Evolutionary conservation across 2,888 invertebrate species (phyloP).

Genomic region (Allophyes oxyacanthae): DNA sequence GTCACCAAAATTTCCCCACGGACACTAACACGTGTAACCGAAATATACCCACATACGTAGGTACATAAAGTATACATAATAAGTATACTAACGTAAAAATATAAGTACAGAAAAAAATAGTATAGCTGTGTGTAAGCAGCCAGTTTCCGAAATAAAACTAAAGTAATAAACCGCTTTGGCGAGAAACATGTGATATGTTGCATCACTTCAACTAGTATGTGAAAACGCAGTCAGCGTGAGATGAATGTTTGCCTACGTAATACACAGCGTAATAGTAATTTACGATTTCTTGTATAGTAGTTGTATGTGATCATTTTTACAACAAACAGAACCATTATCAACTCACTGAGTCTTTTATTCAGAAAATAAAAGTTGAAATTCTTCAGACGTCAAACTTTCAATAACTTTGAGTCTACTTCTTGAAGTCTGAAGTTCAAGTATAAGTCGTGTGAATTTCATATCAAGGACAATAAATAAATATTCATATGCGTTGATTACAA

Average conservation of each 20-base stretch:
- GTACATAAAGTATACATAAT: no score
- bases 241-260: neutral
- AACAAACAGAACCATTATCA: neutral
- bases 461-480: neutral
- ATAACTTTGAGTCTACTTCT: no score
- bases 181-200: conserved; percentile 6
- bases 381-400: neutral
- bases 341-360: no score
- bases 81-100: conserved; percentile 10
- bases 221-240: neutral
- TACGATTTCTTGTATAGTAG: neutral
- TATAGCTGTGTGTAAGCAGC: conserved; percentile 4
- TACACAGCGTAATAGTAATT: neutral
- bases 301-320: neutral
- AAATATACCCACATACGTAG: conserved; percentile 25
- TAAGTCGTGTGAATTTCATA: no score
- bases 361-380: neutral
- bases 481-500: no score
- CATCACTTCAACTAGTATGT: conserved; percentile 8
- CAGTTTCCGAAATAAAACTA: conserved; percentile 13
- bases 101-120: conserved; percentile 18
- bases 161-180: conserved; percentile 12
- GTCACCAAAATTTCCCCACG: conserved; percentile 8
- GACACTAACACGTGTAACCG: conserved; percentile 7
- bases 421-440: no score